Percentiles rank a stretch among this genome's conserved stretches.
These are phyloP conservation scores for Cataglyphis rosenhaueri DNA, from an alignment of 2,888 invertebrate genomes.

Conservation along the genomic window DNA sequence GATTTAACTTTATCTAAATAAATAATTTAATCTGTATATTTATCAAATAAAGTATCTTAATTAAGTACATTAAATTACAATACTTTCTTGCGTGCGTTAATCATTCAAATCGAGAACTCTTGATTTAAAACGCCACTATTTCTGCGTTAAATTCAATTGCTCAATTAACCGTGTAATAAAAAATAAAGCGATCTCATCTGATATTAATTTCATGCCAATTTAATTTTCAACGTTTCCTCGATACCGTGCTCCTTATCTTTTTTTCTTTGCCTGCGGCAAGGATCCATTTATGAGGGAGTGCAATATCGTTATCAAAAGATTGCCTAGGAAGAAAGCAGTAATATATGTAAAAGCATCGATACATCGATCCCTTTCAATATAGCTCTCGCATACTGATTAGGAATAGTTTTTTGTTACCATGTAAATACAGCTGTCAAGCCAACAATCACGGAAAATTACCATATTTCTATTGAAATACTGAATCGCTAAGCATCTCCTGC, in stretches of 20 bases:
- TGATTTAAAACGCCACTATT: slow-evolving; percentile 2
- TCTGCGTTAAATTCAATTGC: slow-evolving; percentile 5
- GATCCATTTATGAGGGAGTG: slow-evolving; percentile 8
- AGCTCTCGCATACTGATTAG: slow-evolving; percentile 45
- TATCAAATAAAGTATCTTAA: slow-evolving; percentile 36
- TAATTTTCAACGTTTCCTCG: slow-evolving; percentile 15
- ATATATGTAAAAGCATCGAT: slow-evolving; percentile 11
- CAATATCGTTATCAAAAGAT: slow-evolving; percentile 4
- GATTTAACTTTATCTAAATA: slow-evolving; percentile 19
- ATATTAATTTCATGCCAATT: slow-evolving; percentile 36
- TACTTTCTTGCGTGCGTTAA: slow-evolving; percentile 4
- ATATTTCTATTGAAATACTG: neutral
- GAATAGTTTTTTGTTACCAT: slow-evolving; percentile 37
- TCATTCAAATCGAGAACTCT: slow-evolving; percentile 18
- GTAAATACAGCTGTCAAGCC: slow-evolving; percentile 40
- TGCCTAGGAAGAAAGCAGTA: neutral
- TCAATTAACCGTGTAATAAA: slow-evolving; percentile 30
- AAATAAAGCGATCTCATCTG: neutral
- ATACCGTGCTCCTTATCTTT: neutral
- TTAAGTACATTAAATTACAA: slow-evolving; percentile 21
- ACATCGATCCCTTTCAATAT: slow-evolving; percentile 31
- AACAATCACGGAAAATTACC: slow-evolving; percentile 27
- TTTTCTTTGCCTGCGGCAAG: neutral
- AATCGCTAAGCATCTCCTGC: neutral
- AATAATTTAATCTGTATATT: slow-evolving; percentile 22